phyloP scores from a whole-genome alignment of 2,797 vertebrate species.

The Dendrocincla tyrannina region DNA sequence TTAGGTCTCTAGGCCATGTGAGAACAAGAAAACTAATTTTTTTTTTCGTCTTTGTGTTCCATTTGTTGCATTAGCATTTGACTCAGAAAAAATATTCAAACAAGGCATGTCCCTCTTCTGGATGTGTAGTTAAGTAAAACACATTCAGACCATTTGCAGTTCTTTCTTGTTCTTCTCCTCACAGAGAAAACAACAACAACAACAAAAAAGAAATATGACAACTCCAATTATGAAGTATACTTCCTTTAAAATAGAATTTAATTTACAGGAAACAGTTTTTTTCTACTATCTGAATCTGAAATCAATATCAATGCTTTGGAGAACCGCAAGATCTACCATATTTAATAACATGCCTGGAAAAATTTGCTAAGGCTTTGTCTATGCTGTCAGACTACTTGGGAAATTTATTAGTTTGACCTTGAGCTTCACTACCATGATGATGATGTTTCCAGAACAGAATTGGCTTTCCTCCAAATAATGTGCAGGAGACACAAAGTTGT shows the following conservation, averaged over 20 bases:
- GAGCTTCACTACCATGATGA: not conserved
- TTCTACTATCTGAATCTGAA: not conserved
- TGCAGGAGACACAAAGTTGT: not conserved
- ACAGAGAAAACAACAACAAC: not conserved
- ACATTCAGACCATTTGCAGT: not conserved
- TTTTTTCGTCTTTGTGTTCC: not conserved
- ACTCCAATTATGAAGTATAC: not conserved
- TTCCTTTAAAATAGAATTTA: not conserved
- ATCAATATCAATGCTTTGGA: not conserved
- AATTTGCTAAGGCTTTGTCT: not conserved
- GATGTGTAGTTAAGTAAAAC: not conserved
- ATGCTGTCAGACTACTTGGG: not conserved
- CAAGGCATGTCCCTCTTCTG: not conserved
- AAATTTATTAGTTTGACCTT: not conserved
- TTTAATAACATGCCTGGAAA: not conserved
- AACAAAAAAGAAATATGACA: rapidly evolving
- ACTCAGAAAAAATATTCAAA: not conserved
- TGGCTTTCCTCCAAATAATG: not conserved
- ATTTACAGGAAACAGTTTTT: not conserved
- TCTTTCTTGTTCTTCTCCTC: not conserved
- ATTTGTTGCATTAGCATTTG: not conserved
- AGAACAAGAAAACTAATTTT: not conserved
- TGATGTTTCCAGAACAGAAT: not conserved
- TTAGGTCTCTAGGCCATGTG: not conserved
- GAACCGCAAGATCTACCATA: not conserved